Conservation (phyloP, 2,888 invertebrate genomes). For the Campoplex capitator region DNA sequence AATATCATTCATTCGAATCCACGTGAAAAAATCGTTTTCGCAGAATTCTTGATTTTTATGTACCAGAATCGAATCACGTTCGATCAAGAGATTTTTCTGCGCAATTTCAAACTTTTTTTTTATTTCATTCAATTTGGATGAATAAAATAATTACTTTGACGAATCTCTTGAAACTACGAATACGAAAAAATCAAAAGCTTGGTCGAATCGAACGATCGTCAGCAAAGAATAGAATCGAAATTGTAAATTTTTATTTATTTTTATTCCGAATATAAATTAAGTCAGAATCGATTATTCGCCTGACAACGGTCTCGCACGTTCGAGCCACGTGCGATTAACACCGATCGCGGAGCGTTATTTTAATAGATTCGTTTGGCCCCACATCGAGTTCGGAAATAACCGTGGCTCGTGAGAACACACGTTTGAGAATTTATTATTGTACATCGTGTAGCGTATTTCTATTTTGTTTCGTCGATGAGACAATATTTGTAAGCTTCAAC, state of each 20-base stretch:
- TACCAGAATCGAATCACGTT: not conserved
- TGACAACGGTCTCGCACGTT: conserved; percentile 34
- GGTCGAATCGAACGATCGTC: not conserved
- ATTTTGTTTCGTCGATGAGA: conserved; percentile 39
- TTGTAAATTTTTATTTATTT: not conserved
- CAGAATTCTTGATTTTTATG: not conserved
- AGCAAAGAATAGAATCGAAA: not conserved
- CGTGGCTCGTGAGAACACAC: conserved; percentile 18
- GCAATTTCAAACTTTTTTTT: no score
- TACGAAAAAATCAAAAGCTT: no score
- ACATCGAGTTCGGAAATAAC: conserved; percentile 32
- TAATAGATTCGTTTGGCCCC: conserved; percentile 28
- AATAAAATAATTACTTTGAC: no score
- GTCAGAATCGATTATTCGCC: not conserved
- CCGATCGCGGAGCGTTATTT: conserved; percentile 11
- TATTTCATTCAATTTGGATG: no score
- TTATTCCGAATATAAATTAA: not conserved
- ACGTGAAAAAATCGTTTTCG: not conserved
- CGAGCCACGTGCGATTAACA: conserved; percentile 22
- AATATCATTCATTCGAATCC: not conserved
- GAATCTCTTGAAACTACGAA: no score
- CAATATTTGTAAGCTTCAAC: not conserved
- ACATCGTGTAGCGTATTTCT: not conserved
- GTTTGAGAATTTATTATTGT: conserved; percentile 14
- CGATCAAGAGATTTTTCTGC: no score